Percentiles rank a stretch among this genome's conserved stretches.
Conservation (phyloP, 2,888 invertebrate species). For the Acleris literana region DNA sequence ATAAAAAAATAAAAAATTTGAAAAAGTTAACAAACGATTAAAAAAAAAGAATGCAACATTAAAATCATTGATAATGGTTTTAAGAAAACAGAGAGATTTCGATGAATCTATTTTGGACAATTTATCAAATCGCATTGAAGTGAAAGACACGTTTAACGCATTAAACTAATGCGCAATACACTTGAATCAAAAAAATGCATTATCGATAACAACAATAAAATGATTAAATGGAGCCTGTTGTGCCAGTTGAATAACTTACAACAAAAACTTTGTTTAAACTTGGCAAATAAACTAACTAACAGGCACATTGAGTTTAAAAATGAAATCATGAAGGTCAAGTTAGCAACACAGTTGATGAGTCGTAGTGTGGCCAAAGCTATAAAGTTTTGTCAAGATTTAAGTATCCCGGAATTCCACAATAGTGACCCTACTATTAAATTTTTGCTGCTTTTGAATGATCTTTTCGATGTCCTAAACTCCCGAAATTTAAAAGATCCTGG, state of each 20-base stretch:
- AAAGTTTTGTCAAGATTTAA: constrained; percentile 23
- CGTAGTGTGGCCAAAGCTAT: constrained; percentile 13
- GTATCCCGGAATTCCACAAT: constrained; percentile 25
- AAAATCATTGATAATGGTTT: not conserved
- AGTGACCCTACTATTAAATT: constrained; percentile 33
- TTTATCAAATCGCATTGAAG: constrained; percentile 5
- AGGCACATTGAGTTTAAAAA: constrained; percentile 6
- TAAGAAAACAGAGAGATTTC: constrained; percentile 8
- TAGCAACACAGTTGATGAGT: constrained; percentile 8
- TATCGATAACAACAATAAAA: not conserved
- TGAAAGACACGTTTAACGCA: constrained; percentile 16
- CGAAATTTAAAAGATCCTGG: constrained; percentile 28
- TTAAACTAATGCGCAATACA: constrained; percentile 1
- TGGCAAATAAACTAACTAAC: constrained; percentile 8
- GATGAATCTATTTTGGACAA: not conserved
- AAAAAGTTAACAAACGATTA: constrained; percentile 15
- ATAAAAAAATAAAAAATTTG: constrained; percentile 12
- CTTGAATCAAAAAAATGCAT: not conserved
- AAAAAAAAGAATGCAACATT: constrained; percentile 14
- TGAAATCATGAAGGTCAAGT: not conserved
- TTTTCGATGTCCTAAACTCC: constrained; percentile 40
- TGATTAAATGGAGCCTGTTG: not conserved
- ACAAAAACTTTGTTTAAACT: constrained; percentile 2
- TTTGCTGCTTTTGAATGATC: constrained; percentile 34
- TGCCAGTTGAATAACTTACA: not conserved